Evolutionary conservation across 2,888 invertebrate species (phyloP), one percentile per base, ranked within the genome.

Genomic region (Drosophila prolongata): DNA sequence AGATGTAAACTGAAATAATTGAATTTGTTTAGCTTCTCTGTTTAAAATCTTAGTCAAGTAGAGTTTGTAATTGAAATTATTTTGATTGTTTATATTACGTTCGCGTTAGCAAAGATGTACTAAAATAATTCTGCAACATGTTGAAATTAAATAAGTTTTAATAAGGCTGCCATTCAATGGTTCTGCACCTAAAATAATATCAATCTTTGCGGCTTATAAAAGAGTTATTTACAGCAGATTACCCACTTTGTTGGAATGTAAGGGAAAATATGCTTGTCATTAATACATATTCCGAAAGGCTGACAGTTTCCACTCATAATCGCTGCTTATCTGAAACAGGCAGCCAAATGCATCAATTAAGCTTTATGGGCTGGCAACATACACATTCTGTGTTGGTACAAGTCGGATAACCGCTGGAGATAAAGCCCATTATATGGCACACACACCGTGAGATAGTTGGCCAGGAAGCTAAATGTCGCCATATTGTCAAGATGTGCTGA

Each of bases 271-370:
- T 46, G 64, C 64, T 64, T 38, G 64, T 64, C 38, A 62, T 16
- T 27, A 24, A 16, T 16, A n/a, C 19, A 65, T 14, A 34, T 47
- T 34, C 53, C 57, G 35, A 62, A 38, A 13, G n/a, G n/a, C 57
- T 13, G 56, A 58, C 56, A 58, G 58, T 76, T 81, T 81, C 66
- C 42, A 53, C 55, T 68, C 65, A 79, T 72, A 60, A 68, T 64
- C n/a, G 13, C 16, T 24, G 54, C 77, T 82, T 82, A 82, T 77
- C 87, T 71, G 44, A 61, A 68, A 68, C 65, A 53, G 68, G 75
- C 86, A 87, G 88, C 77, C 56, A 68, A 75, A 85, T 70, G 86
- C 81, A 77, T 82, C 72, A 82, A 85, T 87, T 87, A 73, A 82
- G 82, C 59, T 68, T 71, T 72, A 75, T 82, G 85, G 59, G 74